Conservation (phyloP, 1,140 invertebrate genomes). For the Sweltsa coloradensis region DNA sequence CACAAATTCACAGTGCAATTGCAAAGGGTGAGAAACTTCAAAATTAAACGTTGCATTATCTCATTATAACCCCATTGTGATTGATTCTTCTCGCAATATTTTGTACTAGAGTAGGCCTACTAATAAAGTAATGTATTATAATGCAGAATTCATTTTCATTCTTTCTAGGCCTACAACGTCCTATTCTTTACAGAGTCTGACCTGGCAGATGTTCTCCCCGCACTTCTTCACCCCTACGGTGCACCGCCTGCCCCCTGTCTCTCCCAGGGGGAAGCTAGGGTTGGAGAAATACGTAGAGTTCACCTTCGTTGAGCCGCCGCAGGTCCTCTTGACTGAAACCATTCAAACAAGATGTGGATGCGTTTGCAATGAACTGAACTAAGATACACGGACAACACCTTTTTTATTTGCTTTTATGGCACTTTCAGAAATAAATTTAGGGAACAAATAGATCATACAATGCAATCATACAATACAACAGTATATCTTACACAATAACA, state of each 20-base stretch:
- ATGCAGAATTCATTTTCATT: neutral
- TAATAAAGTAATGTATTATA: neutral
- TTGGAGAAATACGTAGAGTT: constrained; percentile 79
- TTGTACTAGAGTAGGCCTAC: neutral
- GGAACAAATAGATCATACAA: too few relatives aligned
- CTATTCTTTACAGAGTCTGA: too few relatives aligned
- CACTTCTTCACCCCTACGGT: constrained; percentile 53
- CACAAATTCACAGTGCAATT: neutral
- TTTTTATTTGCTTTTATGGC: too few relatives aligned
- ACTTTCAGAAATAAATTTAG: too few relatives aligned
- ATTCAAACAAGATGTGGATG: too few relatives aligned
- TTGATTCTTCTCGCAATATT: neutral
- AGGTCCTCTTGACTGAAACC: constrained; percentile 49
- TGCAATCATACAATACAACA: too few relatives aligned
- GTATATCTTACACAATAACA: too few relatives aligned
- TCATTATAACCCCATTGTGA: neutral
- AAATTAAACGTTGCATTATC: neutral
- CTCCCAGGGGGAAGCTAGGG: constrained; percentile 52
- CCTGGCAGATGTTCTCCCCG: constrained; percentile 60
- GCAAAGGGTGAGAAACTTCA: neutral
- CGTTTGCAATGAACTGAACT: too few relatives aligned
- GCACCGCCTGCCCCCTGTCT: constrained; percentile 51
- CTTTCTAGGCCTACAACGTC: neutral
- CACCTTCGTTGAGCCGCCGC: constrained; percentile 49
- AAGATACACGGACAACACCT: too few relatives aligned